phyloP scores from a whole-genome alignment of 37 sponge, comb jelly and placozoan genomes.

The Tethya wilhelma region DNA sequence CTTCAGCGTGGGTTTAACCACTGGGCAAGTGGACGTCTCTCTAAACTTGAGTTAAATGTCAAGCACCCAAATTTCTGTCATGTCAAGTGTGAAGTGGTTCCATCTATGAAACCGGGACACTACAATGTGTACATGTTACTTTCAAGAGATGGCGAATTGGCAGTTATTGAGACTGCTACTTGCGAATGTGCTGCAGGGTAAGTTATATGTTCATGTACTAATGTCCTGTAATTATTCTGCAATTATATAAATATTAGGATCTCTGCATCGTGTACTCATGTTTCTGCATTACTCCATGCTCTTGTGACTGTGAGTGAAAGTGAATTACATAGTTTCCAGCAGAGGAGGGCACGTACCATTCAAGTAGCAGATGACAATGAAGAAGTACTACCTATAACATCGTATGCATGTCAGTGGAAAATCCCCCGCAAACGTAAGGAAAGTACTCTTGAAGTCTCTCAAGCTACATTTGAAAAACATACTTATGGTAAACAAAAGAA shows the following conservation, averaged over 20 bases:
- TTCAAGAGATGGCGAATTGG: slow-evolving; percentile 21
- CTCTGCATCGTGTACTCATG: slow-evolving; percentile 52
- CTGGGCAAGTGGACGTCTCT: too few species aligned
- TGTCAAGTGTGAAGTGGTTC: slow-evolving; percentile 32
- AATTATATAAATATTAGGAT: neutral
- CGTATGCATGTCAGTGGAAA: too few species aligned
- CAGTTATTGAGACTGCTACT: slow-evolving; percentile 41
- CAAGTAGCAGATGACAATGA: neutral
- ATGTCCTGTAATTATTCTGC: neutral
- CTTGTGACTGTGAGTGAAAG: slow-evolving; percentile 5
- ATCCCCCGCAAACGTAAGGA: slow-evolving; percentile 47
- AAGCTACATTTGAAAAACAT: slow-evolving; percentile 48
- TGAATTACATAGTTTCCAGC: neutral
- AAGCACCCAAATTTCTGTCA: slow-evolving; percentile 55
- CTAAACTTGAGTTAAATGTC: slow-evolving; percentile 15
- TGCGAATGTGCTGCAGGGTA: slow-evolving; percentile 55
- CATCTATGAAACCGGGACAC: slow-evolving; percentile 60
- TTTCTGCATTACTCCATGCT: slow-evolving; percentile 57
- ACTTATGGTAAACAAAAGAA: slow-evolving; percentile 40
- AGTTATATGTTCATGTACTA: too few species aligned
- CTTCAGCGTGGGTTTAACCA: too few species aligned
- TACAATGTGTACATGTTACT: slow-evolving; percentile 39
- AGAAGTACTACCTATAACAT: slow-evolving; percentile 16
- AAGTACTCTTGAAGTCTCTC: slow-evolving; percentile 12
- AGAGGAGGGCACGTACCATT: too few species aligned